Evolutionary conservation across 2,797 vertebrate species (phyloP), one percentile per base, ranked within the genome.

Genomic region (Poecile montanus): DNA sequence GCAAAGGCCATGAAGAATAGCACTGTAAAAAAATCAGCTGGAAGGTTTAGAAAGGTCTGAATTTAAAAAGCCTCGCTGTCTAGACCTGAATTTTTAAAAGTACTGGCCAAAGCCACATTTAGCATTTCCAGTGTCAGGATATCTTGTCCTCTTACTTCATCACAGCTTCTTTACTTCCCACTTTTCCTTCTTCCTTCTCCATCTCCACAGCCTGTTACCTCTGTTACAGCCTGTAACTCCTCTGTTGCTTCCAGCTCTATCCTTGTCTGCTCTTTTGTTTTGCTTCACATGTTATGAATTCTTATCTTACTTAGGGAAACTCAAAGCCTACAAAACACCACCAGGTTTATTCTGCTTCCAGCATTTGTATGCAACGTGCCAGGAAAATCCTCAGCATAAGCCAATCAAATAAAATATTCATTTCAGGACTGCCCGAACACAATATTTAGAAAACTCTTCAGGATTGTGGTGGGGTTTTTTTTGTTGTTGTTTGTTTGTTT

Each of bases 381-480:
- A 82, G 25, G 29, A 79, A 89, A 77, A 91, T 58, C 47, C 58
- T 58, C 44, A 47, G 14, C 0, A 1, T 16, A 61, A 77, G 67
- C 32, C 36, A 82, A 62, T 34, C 23, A 50, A 75, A 89, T 19
- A 29, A 88, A 76, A 73, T 77, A 80, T 1, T 47, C 7, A 68
- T 44, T 91, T 92, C 51, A 38, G 63, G 27, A 86, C 75, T 1
- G 1, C 38, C 61, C 5, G 0, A 62, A 85, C 6, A 65, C 36
- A 3, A 11, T 30, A 34, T 34, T 84, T 67, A 45, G 38, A 84
- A 91, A 91, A 57, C 4, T 40, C 19, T 38, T 22, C 5, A 50
- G 11, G 50, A 8, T 19, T 20, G 6, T 26, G 12, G 13, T 27
- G 29, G 3, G 14, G 7, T 1, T 2, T 29, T n/a, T 3, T 20